Base-by-base conservation (phyloP, 2,113 vertebrate species). In the Megaceryle maxima region DNA sequence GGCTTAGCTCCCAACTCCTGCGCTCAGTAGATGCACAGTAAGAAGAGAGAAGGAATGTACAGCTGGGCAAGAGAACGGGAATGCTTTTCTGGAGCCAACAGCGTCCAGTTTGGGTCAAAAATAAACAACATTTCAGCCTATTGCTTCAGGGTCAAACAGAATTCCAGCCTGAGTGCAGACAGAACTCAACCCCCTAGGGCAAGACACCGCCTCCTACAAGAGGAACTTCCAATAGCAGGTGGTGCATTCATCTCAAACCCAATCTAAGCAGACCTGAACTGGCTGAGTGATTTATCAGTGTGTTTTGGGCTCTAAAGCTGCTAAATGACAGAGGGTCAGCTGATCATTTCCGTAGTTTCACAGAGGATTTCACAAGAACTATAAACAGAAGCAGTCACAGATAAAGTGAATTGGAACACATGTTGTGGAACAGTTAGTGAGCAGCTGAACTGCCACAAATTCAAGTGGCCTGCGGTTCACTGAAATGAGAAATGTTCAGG, bases 161-260 rank as follows among this genome's bases (percentile, higher is more conserved):
- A 78, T 16, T 37, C 18, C 8, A 35, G n/a, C 20, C 66, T 29
- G 16, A 55, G 44, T 8, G 10, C 3, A 35, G 25, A 9, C 41
- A 21, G 29, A 35, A 7, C 15, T 31, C 1, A 3, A 66, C 7
- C 41, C 9, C 1, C 2, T 5, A 28, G 43, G 31, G 6, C 19
- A 33, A 31, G 35, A 37, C 43, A 37, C 43, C 33, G 22, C 39
- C 59, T 81, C 19, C 51, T 37, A 12, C 28, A 24, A 50, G 37
- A 37, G 13, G 25, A 43, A 51, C 25, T 33, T 37, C 14, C 15
- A 46, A n/a, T 7, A 55, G 21, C 10, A 78, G 28, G 21, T 9
- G 41, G 37, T 17, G 16, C 3, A 0, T 48, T 53, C 44, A 46
- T 18, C 68, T 56, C 69, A 62, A 41, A 39, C 25, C 39, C 13